These are phyloP conservation scores for Drosophila pseudotakahashii DNA, from an alignment of 2,888 invertebrate species.

Conservation along the genomic window DNA sequence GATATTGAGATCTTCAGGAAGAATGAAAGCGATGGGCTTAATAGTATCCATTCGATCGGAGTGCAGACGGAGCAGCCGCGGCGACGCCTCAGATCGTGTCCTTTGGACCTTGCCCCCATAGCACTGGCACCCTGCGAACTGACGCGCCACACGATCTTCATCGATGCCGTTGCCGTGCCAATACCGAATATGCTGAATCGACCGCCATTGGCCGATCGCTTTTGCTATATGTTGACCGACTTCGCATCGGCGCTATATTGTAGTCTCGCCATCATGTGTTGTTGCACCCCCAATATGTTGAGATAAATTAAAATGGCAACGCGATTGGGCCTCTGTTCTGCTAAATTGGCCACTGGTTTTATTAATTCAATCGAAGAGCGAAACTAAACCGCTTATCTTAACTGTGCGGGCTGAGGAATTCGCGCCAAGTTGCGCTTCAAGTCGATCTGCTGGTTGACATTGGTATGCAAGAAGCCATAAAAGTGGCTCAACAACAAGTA, in stretches of 20 bases:
- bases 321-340: neutral
- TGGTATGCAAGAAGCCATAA: conserved; percentile 47
- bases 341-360: too few relatives aligned
- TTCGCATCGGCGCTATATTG: conserved; percentile 70
- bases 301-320: conserved; percentile 43
- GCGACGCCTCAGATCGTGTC: neutral
- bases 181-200: conserved; percentile 39
- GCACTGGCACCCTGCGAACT: conserved; percentile 55
- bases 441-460: conserved; percentile 23
- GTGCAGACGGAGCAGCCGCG: conserved; percentile 66
- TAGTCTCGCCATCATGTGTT: conserved; percentile 72
- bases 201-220: conserved; percentile 62
- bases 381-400: conserved; percentile 1
- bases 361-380: neutral
- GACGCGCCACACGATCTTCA: conserved; percentile 54
- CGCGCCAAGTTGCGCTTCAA: conserved; percentile 4
- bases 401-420: neutral
- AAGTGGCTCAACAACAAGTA: conserved; percentile 59
- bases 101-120: neutral
- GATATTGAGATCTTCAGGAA: conserved; percentile 50
- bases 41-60: conserved; percentile 5
- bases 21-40: neutral
- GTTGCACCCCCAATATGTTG: conserved; percentile 70
- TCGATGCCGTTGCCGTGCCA: conserved; percentile 47
- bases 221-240: conserved; percentile 71